A percentile compares a stretch with the other conserved stretches of the same genome.
phyloP scores from a whole-genome alignment of 2,797 vertebrate genomes.

The Paramormyrops hopkinsi region DNA sequence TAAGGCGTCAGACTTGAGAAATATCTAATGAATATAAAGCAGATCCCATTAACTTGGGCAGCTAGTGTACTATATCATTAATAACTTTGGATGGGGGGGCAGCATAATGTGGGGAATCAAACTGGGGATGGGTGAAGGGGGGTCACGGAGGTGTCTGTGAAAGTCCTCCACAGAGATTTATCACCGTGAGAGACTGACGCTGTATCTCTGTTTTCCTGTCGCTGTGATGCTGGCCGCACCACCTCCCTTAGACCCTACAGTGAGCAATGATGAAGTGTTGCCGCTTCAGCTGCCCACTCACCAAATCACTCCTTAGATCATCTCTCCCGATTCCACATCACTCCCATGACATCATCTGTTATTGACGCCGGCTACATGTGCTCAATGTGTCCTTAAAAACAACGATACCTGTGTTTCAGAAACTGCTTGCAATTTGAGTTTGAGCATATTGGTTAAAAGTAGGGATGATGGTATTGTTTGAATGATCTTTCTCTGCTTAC shows the following conservation, averaged over 20 bases:
- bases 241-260: neutral
- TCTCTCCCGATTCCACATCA: neutral
- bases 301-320: neutral
- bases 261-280: neutral
- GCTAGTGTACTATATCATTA: constrained; percentile 13
- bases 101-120: constrained; percentile 15
- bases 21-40: constrained; percentile 29
- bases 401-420: neutral
- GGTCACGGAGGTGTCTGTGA: neutral
- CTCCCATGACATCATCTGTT: neutral
- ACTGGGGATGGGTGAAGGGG: neutral
- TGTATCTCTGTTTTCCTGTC: constrained; percentile 18
- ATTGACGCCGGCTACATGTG: neutral
- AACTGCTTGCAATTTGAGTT: neutral
- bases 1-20: constrained; percentile 17
- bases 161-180: neutral
- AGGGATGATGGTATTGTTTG: neutral
- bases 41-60: constrained; percentile 19
- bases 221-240: neutral
- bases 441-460: neutral
- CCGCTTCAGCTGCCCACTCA: neutral
- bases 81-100: constrained; percentile 12
- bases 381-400: neutral
- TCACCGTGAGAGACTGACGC: neutral
- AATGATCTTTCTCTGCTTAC: neutral